Percentiles rank a stretch among this genome's conserved stretches.
These are phyloP conservation scores for Drosophila nebulosa DNA, from an alignment of 1,140 invertebrate genomes.

Conservation along the genomic window DNA sequence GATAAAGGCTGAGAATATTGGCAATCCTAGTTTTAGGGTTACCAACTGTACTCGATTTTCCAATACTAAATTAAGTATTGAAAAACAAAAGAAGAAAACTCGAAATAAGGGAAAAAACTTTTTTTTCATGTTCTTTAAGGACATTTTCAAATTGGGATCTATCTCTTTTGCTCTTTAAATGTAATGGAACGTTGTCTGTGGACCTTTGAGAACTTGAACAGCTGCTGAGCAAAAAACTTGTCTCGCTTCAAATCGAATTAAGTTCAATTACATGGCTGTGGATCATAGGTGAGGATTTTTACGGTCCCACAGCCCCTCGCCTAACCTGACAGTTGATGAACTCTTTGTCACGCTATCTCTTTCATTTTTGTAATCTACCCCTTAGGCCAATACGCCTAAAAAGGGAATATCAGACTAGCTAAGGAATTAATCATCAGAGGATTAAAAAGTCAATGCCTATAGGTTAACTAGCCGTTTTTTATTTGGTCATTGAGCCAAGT, in stretches of 20 bases:
- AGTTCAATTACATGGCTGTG: conserved; percentile 71
- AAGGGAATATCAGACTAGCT: not conserved
- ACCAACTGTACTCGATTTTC: too few relatives aligned
- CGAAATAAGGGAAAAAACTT: not conserved
- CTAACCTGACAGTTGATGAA: conserved; percentile 16
- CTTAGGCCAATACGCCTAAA: not conserved
- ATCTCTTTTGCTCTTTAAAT: not conserved
- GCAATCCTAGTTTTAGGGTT: too few relatives aligned
- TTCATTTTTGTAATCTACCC: not conserved
- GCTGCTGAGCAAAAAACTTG: conserved; percentile 66
- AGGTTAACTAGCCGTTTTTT: too few relatives aligned
- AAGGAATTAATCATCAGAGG: too few relatives aligned
- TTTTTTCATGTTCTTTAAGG: not conserved
- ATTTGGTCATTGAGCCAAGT: too few relatives aligned
- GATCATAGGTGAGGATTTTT: conserved; percentile 28
- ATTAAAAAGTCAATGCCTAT: too few relatives aligned
- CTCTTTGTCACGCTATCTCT: not conserved
- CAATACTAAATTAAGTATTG: too few relatives aligned
- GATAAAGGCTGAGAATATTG: too few relatives aligned
- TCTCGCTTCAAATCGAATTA: conserved; percentile 75
- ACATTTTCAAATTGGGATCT: not conserved
- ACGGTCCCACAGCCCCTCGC: not conserved
- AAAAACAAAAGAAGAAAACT: too few relatives aligned
- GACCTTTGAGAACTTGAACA: conserved; percentile 62
- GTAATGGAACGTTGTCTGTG: conserved; percentile 9